Base-by-base conservation (phyloP, 1,140 invertebrate species). In the Drosophila obscura region DNA sequence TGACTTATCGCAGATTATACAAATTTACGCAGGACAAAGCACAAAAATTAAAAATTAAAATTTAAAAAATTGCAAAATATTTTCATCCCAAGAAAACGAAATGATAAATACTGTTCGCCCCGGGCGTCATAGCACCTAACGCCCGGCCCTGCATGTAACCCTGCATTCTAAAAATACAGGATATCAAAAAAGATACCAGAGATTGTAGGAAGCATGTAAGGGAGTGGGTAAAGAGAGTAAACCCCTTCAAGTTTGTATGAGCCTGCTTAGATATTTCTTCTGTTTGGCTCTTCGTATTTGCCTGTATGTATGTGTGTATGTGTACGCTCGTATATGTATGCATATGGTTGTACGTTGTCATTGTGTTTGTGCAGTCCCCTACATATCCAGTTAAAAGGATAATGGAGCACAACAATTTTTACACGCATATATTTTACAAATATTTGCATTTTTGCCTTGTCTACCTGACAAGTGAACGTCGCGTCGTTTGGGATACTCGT, bases 391-490 rank as follows among this genome's bases (percentile, higher is more conserved):
- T 88, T 88, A 87, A 87, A 87, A 87, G 83, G 83, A 87, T 87
- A 87, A 87, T 88, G 83, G 84, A 88, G 83, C 83, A 87, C 83
- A 87, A 87, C 82, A 87, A 87, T 87, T 87, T 88, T 87, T 87
- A 80, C 83, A 88, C 83, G 83, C 83, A 87, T 87, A 87, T 88
- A 87, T 87, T 88, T 87, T 88, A 83, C 84, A 87, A 87, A 88
- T 87, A 87, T 87, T 87, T 87, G 83, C 83, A 88, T 87, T 88
- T 84, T 87, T 88, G 48, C 78, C 75, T 62, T 39, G 58, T 72
- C 77, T 68, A 48, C 67, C 77, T 85, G 81, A 69, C 77, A 85
- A 85, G 77, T 73, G 64, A 80, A 63, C 77, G 53, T 26, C 16
- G 51, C 6, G 35, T 11, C 31, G 8, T 35, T 3, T 9, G 5